phyloP scores from a whole-genome alignment of 2,113 vertebrate species.

The Proteles cristata region DNA sequence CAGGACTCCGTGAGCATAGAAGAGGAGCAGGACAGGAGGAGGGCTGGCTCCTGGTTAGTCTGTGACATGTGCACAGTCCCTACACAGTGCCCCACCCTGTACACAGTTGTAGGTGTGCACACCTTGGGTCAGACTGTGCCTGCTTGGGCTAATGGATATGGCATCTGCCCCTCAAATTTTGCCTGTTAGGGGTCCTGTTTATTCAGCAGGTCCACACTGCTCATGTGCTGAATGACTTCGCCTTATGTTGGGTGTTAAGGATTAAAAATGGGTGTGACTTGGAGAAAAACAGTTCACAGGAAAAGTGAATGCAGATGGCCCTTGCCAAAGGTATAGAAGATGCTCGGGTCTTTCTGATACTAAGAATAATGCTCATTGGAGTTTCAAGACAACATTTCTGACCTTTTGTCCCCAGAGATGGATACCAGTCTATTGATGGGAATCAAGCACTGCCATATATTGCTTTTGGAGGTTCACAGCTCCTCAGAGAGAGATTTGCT shows the following conservation, averaged over 20 bases:
- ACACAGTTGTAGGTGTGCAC: background rate
- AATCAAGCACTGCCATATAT: background rate
- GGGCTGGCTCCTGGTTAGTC: background rate
- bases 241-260: background rate
- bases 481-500: background rate
- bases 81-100: accelerated
- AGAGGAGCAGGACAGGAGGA: background rate
- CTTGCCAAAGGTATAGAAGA: background rate
- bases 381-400: background rate
- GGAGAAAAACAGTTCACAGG: background rate
- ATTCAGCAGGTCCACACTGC: background rate
- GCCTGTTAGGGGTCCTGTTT: background rate
- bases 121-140: background rate
- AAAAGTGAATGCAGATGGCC: background rate
- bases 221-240: background rate
- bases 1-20: background rate
- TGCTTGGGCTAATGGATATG: background rate
- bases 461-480: background rate
- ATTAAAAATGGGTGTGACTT: background rate
- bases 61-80: accelerated
- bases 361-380: background rate
- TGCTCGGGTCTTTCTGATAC: background rate
- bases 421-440: background rate
- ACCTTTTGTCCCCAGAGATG: background rate
- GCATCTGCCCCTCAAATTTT: background rate